A percentile compares a stretch with the other conserved stretches of the same genome.
phyloP scores from a whole-genome alignment of 2,888 invertebrate species.

The Hoplodrina blanda region DNA sequence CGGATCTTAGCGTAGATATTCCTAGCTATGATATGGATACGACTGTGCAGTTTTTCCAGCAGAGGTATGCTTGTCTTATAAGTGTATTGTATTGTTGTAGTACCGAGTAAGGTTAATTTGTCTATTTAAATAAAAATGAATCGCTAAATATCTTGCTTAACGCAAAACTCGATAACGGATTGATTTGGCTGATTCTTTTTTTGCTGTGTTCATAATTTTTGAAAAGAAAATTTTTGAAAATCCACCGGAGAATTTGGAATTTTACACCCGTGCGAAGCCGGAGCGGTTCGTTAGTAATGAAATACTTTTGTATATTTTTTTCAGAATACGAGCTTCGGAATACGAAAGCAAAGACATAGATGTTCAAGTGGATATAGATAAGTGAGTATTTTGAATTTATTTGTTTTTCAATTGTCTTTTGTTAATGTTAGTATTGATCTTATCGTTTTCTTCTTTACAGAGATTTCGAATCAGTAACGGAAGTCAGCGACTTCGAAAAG shows the following conservation, averaged over 20 bases:
- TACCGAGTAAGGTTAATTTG: too few relatives aligned
- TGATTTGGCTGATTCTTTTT: too few relatives aligned
- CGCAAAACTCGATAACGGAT: too few relatives aligned
- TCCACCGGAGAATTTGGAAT: too few relatives aligned
- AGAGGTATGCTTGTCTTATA: conserved; percentile 80
- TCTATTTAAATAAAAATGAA: too few relatives aligned
- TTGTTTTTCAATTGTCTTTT: not conserved
- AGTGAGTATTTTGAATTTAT: conserved; percentile 72
- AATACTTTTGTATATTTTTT: conserved; percentile 11
- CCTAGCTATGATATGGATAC: conserved; percentile 93
- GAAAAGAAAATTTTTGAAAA: too few relatives aligned
- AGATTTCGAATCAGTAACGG: conserved; percentile 95
- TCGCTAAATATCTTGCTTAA: too few relatives aligned
- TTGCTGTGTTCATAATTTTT: too few relatives aligned
- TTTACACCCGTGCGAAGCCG: too few relatives aligned
- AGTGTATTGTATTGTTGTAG: too few relatives aligned
- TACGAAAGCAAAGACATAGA: conserved; percentile 80
- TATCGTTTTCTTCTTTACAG: conserved; percentile 78
- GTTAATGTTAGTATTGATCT: not conserved
- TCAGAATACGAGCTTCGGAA: conserved; percentile 78
- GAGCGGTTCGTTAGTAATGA: not conserved
- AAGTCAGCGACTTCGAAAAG: conserved; percentile 96
- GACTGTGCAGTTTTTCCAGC: conserved; percentile 93
- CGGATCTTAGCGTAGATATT: conserved; percentile 92
- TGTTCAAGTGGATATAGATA: conserved; percentile 85